Evolutionary conservation across 1,140 invertebrate species (phyloP).

Genomic region (Brachionus rotundiformis): DNA sequence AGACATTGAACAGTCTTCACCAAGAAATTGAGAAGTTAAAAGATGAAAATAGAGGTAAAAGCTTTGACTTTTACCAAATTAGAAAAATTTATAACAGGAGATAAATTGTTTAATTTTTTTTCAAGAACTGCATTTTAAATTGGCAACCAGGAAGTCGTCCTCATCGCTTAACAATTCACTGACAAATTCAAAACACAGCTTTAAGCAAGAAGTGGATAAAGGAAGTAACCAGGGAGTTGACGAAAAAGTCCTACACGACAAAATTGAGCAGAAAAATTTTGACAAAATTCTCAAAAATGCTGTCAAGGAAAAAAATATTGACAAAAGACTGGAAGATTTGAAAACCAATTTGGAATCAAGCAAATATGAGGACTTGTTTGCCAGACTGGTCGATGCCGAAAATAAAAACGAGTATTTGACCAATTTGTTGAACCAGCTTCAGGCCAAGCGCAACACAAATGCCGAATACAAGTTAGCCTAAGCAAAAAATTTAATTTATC

Average conservation of each 20-base stretch:
- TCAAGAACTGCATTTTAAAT: conserved; percentile 48
- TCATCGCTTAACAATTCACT: background rate
- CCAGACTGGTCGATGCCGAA: conserved; percentile 31
- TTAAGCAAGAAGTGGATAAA: conserved; percentile 8
- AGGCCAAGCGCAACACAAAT: conserved; percentile 27
- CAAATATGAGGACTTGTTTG: conserved; percentile 33
- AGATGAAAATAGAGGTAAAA: conserved; percentile 45
- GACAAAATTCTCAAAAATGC: conserved; percentile 14
- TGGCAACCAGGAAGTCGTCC: conserved; percentile 29
- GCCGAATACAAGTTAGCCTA: conserved; percentile 19
- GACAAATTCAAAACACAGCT: conserved; percentile 20
- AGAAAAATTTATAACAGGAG: too few relatives aligned
- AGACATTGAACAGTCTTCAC: conserved; percentile 51
- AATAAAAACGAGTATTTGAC: conserved; percentile 51
- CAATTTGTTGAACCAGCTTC: conserved; percentile 37
- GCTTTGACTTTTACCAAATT: background rate
- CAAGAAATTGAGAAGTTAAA: conserved; percentile 49
- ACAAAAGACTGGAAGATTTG: conserved; percentile 25
- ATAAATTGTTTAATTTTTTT: too few relatives aligned
- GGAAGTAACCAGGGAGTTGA: background rate
- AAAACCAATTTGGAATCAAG: conserved; percentile 22
- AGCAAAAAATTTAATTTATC: too few relatives aligned
- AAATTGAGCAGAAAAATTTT: conserved; percentile 40
- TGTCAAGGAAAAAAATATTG: conserved; percentile 16
- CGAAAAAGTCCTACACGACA: background rate